Evolutionary conservation across 2,797 vertebrate genomes (phyloP).

Genomic region (Hoplostethus mediterraneus): DNA sequence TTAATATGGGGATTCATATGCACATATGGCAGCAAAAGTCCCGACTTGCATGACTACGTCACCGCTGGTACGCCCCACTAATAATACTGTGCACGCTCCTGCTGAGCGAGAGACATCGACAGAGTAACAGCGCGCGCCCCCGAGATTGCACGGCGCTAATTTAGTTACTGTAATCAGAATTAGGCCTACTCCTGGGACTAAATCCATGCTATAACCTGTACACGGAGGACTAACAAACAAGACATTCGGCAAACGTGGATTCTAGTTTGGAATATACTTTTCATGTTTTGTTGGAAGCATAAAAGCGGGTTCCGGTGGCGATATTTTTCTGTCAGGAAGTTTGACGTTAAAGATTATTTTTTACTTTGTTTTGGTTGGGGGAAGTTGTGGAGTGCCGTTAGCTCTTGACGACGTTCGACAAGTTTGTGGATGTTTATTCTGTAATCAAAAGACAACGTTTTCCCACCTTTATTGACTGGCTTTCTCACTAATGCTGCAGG

Average conservation of each 20-base stretch:
- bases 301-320: conserved; percentile 79
- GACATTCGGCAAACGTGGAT: conserved; percentile 6
- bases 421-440: not conserved
- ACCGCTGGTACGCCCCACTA: conserved; percentile 56
- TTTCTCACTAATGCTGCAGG: conserved; percentile 13
- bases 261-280: conserved; percentile 15
- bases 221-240: not conserved
- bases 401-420: not conserved
- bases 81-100: conserved; percentile 61
- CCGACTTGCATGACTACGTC: conserved; percentile 57
- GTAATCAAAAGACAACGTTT: conserved; percentile 21
- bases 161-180: conserved; percentile 57
- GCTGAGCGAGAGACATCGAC: conserved; percentile 45
- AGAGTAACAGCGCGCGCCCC: conserved; percentile 79
- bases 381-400: conserved; percentile 24
- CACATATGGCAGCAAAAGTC: conserved; percentile 5
- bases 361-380: conserved; percentile 70
- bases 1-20: too few species aligned
- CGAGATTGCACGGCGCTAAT: conserved; percentile 63
- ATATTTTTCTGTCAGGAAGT: conserved; percentile 81
- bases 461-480: conserved; percentile 16
- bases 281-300: conserved; percentile 47
- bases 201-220: not conserved
- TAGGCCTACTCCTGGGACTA: conserved; percentile 29
- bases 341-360: conserved; percentile 72